Evolutionary conservation across 2,797 vertebrate species (phyloP).

Genomic region (Apogon talboti): DNA sequence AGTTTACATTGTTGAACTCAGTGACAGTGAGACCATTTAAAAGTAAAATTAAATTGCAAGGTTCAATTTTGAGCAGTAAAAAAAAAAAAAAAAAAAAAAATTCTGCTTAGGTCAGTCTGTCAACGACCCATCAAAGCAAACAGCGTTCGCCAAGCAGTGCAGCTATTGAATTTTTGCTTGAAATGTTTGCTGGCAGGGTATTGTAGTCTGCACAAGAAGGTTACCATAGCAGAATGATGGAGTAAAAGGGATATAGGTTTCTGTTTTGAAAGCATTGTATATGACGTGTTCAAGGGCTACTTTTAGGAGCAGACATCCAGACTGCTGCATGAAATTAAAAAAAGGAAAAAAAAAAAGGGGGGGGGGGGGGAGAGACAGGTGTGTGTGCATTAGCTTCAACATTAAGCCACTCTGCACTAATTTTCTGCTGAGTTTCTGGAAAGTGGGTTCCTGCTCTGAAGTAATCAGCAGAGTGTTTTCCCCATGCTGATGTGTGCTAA

Average conservation of each 20-base stretch:
- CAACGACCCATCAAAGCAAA: conserved; percentile 68
- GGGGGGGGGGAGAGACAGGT: conserved; percentile 54
- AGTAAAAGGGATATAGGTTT: conserved; percentile 40
- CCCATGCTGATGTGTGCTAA: conserved; percentile 54
- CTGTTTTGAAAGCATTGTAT: conserved; percentile 48
- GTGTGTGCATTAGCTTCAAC: conserved; percentile 52
- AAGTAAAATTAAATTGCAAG: conserved; percentile 48
- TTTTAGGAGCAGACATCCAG: conserved; percentile 42
- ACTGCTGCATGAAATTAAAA: conserved; percentile 9
- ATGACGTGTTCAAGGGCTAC: conserved; percentile 53
- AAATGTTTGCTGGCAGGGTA: conserved; percentile 61
- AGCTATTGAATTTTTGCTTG: conserved; percentile 59
- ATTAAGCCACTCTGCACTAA: conserved; percentile 44
- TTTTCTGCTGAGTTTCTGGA: conserved; percentile 78
- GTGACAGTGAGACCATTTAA: conserved; percentile 52
- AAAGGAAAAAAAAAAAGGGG: conserved; percentile 19
- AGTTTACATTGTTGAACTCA: conserved; percentile 72
- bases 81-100: conserved; percentile 22
- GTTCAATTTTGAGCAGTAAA: conserved; percentile 45
- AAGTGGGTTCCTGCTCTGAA: conserved; percentile 54
- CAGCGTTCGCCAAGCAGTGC: conserved; percentile 48
- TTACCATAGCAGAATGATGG: conserved; percentile 58
- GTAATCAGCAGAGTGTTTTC: conserved; percentile 64
- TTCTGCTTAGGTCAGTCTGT: conserved; percentile 69
- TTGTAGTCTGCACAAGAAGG: conserved; percentile 50